Evolutionary conservation across 1,140 invertebrate genomes (phyloP), one percentile per base, ranked within the genome.

Genomic region (Stenopsyche tienmushanensis): DNA sequence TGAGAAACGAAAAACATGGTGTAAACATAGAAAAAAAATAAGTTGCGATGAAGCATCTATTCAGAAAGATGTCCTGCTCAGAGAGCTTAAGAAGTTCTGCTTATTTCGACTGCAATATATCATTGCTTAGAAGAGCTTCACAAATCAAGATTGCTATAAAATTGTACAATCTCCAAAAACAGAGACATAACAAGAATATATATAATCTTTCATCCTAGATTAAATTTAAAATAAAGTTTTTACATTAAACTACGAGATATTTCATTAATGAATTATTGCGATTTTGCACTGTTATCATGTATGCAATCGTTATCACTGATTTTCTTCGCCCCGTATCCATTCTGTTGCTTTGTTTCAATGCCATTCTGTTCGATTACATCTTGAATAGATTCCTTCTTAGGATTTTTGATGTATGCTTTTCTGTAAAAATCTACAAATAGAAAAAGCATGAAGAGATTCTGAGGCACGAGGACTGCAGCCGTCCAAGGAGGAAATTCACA

Each of bases 371-470:
- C 17, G 25, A 23, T 34, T 18, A 42, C 29, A 18, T 21, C 34
- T 23, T 62, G 26, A 7, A 44, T 9, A 20, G 47, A 3, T 25
- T 49, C 44, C 20, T 62, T 39, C 55, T 75, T 76, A 1, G 77
- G 77, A 70, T 83, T 82, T 50, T 77, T 83, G 0, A 85, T 72
- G 72, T 97, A 96, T 0, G 88, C 80, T 73, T 90, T 88, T 58
- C 87, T 85, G 72, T 96, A 97, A 80, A 96, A 97, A 59, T 95
- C 88, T 1, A 82, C 81, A 73, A 96, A 97, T 2, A 97, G 80
- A 55, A 89, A 75, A 1, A 95, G 83, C 85, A 96, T 89, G 67
- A 89, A 89, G 1, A 86, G 26, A 71, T 88, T 86, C 72, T 90
- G 88, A 13, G 85, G 86, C n/a, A 89, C 76, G 44, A 89, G 82